Evolutionary conservation across 2,888 invertebrate species (phyloP).

Genomic region (Drosophila siamana): DNA sequence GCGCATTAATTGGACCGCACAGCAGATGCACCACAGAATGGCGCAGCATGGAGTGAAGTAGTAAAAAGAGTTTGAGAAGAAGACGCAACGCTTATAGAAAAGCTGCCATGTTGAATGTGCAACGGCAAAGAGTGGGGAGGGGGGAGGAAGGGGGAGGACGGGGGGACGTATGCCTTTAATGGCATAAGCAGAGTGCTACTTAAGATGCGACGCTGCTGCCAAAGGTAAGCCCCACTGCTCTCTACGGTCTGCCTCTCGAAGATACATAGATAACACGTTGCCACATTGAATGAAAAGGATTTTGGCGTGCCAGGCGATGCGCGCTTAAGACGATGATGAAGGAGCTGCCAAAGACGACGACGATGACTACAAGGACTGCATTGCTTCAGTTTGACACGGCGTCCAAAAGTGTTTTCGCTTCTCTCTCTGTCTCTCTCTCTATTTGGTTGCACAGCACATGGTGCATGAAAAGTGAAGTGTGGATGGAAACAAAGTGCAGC

Average conservation of each 20-base stretch:
- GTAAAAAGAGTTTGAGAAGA: background rate
- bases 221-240: conserved; percentile 32
- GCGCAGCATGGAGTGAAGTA: background rate
- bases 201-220: conserved; percentile 51
- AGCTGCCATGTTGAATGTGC: too few species aligned
- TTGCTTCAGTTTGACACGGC: conserved; percentile 23
- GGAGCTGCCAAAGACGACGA: conserved; percentile 33
- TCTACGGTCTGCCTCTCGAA: background rate
- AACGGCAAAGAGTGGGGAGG: too few species aligned
- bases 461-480: conserved; percentile 69
- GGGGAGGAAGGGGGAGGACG: too few species aligned
- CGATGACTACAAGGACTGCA: conserved; percentile 4
- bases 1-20: conserved; percentile 74
- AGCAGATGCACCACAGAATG: background rate
- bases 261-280: conserved; percentile 68
- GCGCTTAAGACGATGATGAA: conserved; percentile 52
- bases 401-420: conserved; percentile 33
- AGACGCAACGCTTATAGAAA: conserved; percentile 44
- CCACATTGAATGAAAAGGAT: conserved; percentile 76
- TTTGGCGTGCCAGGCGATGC: conserved; percentile 38
- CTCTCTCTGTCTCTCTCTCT: background rate
- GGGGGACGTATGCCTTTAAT: conserved; percentile 53
- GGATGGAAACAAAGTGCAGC: conserved; percentile 73
- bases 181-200: conserved; percentile 77
- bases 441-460: conserved; percentile 33